These are phyloP conservation scores for Origma solitaria DNA, from an alignment of 2,113 vertebrate genomes.

Conservation along the genomic window DNA sequence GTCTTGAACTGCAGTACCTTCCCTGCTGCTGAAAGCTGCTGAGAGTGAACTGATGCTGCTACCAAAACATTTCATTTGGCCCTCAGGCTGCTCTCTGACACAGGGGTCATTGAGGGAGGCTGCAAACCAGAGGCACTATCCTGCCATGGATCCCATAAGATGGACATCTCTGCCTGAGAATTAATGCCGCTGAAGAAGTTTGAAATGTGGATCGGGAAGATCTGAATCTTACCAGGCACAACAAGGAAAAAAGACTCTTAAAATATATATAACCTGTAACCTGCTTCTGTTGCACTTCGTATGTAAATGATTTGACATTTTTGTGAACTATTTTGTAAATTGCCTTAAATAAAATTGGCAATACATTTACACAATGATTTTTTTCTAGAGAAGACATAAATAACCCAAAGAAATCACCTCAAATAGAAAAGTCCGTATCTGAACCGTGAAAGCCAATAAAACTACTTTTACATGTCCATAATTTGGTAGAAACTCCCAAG, in stretches of 20 bases:
- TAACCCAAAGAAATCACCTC: background rate
- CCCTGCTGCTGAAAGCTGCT: background rate
- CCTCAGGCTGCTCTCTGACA: background rate
- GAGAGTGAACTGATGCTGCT: background rate
- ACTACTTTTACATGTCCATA: accelerated
- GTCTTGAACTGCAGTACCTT: background rate
- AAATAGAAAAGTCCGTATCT: background rate
- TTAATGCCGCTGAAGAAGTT: background rate
- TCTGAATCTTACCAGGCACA: background rate
- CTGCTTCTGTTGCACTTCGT: background rate
- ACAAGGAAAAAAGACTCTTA: background rate
- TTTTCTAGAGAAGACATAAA: background rate
- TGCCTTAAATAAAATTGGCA: background rate
- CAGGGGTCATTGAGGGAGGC: background rate
- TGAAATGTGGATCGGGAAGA: background rate
- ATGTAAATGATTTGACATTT: background rate
- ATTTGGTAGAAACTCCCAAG: background rate
- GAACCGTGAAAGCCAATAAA: background rate
- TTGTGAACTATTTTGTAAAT: background rate
- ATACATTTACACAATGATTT: no score
- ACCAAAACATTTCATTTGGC: background rate
- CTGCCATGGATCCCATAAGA: background rate
- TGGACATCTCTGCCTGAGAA: background rate
- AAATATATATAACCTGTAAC: background rate
- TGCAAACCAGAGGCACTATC: background rate